Evolutionary conservation across 2,113 vertebrate species (phyloP), one percentile per base, ranked within the genome.

Genomic region (Plestiodon gilberti): DNA sequence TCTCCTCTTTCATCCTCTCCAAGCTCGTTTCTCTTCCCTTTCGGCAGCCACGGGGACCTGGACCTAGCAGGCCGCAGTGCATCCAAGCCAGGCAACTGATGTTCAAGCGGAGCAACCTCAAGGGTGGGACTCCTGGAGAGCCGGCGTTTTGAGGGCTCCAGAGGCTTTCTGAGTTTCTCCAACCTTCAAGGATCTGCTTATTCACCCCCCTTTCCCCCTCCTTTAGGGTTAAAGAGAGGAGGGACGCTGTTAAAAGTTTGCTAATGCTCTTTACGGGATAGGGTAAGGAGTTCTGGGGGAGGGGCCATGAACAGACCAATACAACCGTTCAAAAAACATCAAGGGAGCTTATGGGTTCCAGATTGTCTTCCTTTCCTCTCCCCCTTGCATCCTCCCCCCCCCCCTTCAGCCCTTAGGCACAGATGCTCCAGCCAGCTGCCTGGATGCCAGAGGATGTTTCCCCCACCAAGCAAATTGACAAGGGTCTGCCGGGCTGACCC

Each of bases 321-420:
- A 89, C 96, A 94, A 95, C 92, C 91, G 87, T 84, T 93, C 96
- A 91, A 90, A 92, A 97, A 96, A 97, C 92, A 96, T 96, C 96
- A 95, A 95, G 95, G 96, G 96, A 95, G 95, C 96, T 98, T 98
- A 98, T 98, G 95, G 97, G 96, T 98, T 98, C 98, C 98, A 98
- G 97, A 98, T 98, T 98, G 96, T 95, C 94, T 93, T 89, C 84
- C 87, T 91, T 65, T 65, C 85, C 78, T 65, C 40, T 84, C 79
- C 1, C 76, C 91, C 38, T 92, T 86, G 81, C 88, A 83, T 62
- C 48, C 84, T 87, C 88, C 87, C 89, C 81, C 90, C 88, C 85
- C 90, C 81, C 88, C 80, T 1, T 78, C 88, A 89, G 93, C 91
- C 92, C 93, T 91, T 90, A 89, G 89, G 94, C 93, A 33, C 95